Evolutionary conservation across 1,140 invertebrate species (phyloP).

Genomic region (Calliphora vicina): DNA sequence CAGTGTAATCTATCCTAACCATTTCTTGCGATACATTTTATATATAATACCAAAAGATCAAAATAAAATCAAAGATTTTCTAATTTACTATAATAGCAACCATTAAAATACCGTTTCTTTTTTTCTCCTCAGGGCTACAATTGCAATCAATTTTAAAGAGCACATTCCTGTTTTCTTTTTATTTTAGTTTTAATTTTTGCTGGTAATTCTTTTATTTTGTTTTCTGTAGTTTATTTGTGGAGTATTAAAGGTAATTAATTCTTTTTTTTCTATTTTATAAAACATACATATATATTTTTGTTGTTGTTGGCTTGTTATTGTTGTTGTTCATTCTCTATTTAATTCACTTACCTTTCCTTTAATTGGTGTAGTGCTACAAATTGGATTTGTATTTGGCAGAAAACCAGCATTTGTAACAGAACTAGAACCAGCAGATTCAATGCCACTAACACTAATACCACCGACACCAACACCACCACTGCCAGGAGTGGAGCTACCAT

Average conservation of each 20-base stretch:
- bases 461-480: neutral
- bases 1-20: no score
- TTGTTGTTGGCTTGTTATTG: neutral
- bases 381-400: constrained; percentile 34
- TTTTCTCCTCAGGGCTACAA: no score
- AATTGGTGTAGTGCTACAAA: constrained; percentile 26
- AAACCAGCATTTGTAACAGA: constrained; percentile 27
- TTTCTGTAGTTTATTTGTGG: neutral
- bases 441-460: neutral
- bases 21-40: no score
- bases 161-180: no score
- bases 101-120: no score
- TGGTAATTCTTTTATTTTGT: neutral
- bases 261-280: neutral
- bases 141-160: no score
- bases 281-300: neutral
- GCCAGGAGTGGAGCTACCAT: neutral
- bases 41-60: no score
- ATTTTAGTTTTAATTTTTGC: no score
- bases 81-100: no score
- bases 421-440: neutral
- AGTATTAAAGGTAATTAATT: constrained; percentile 19
- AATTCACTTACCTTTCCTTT: constrained; percentile 35
- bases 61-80: no score
- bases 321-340: constrained; percentile 20